phyloP scores from a whole-genome alignment of 2,113 vertebrate species.

The Ovis aries region ARS-UI_Ramb_v3.0 NC_056073.1:32662001-32662500 shows the following conservation, averaged over 20 bases:
- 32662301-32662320: neutral
- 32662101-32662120: neutral
- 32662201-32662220: neutral
- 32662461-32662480: neutral
- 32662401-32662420: neutral
- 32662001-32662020: neutral
- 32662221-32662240: neutral
- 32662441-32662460: neutral
- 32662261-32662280: neutral
- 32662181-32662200: neutral
- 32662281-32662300: neutral
- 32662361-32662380: neutral
- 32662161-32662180: neutral
- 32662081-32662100: neutral
- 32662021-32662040: neutral
- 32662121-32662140: neutral
- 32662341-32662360: neutral
- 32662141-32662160: neutral
- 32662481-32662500: neutral
- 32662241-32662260: neutral
- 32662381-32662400: neutral
- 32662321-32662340: neutral
- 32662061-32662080: neutral
- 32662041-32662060: neutral
- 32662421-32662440: neutral